A percentile compares a stretch with the other conserved stretches of the same genome.
phyloP scores from a whole-genome alignment of 2,888 invertebrate genomes.

The Oscheius sp. region DNA sequence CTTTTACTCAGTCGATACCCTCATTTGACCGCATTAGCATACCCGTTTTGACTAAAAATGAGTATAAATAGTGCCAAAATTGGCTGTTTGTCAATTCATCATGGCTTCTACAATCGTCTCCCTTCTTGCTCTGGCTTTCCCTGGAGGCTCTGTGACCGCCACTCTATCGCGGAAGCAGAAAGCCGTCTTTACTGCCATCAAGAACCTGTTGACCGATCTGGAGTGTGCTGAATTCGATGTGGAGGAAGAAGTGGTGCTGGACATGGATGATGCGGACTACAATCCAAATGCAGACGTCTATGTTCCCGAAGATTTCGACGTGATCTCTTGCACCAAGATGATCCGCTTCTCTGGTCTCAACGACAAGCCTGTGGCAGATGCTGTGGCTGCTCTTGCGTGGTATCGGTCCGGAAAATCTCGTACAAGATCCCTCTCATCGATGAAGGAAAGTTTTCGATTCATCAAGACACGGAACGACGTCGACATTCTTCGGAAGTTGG shows the following conservation, averaged over 20 bases:
- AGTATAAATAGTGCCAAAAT: too few relatives aligned
- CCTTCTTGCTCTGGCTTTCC: not conserved
- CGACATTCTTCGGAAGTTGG: not conserved
- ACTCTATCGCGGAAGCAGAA: not conserved
- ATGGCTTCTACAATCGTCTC: not conserved
- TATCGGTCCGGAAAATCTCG: not conserved
- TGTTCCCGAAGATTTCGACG: not conserved
- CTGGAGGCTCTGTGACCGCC: not conserved
- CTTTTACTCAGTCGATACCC: too few relatives aligned
- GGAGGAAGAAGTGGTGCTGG: not conserved
- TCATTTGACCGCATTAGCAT: too few relatives aligned
- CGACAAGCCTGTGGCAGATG: not conserved
- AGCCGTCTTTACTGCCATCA: not conserved
- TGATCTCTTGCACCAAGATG: not conserved
- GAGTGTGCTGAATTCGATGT: not conserved
- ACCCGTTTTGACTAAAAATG: too few relatives aligned
- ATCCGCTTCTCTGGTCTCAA: not conserved
- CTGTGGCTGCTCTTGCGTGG: not conserved
- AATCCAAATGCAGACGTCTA: not conserved
- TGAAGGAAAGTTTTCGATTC: not conserved
- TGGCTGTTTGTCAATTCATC: too few relatives aligned
- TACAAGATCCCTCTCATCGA: not conserved
- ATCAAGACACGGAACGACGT: not conserved
- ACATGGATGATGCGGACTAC: not conserved
- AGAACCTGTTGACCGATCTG: not conserved